Percentiles rank a stretch among this genome's conserved stretches.
phyloP scores from a whole-genome alignment of 2,113 vertebrate genomes.

The Melanotaenia duboulayi region DNA sequence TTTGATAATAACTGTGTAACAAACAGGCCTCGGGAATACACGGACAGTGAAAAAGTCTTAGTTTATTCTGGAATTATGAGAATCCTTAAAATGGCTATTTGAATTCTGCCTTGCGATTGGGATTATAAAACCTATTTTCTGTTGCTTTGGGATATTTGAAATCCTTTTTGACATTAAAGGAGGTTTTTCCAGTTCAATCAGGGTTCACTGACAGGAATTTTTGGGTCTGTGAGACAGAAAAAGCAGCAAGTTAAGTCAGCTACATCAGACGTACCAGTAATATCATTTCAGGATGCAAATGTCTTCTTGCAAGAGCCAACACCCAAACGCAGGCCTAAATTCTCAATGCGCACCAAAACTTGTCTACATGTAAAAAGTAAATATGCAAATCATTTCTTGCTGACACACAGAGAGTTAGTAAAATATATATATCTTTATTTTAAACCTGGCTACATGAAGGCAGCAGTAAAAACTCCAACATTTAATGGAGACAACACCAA shows the following conservation, averaged over 20 bases:
- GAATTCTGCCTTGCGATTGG: conserved; percentile 55
- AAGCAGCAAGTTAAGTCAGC: conserved; percentile 44
- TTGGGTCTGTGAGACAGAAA: conserved; percentile 41
- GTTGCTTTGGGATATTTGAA: conserved; percentile 72
- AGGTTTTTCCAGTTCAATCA: conserved; percentile 49
- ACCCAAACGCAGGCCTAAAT: conserved; percentile 27
- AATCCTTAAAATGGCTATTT: conserved; percentile 55
- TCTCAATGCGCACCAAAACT: conserved; percentile 23
- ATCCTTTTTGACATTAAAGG: conserved; percentile 62
- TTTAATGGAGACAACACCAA: too few relatives aligned
- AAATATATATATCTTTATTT: not conserved
- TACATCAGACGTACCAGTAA: conserved; percentile 38
- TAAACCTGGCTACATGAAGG: not conserved
- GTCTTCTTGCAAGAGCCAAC: conserved; percentile 25
- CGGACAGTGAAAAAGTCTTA: not conserved
- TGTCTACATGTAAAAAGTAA: not conserved
- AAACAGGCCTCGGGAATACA: conserved; percentile 30
- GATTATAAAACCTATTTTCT: conserved; percentile 70
- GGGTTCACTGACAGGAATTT: conserved; percentile 57
- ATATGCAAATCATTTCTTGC: not conserved
- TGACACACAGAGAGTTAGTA: not conserved
- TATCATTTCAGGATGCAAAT: conserved; percentile 67
- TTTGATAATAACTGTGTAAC: conserved; percentile 18
- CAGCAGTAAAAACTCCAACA: not conserved
- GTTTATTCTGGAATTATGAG: conserved; percentile 18